phyloP scores from a whole-genome alignment of 2,888 invertebrate species.

The Imbricaverruca yamaguchii region DNA sequence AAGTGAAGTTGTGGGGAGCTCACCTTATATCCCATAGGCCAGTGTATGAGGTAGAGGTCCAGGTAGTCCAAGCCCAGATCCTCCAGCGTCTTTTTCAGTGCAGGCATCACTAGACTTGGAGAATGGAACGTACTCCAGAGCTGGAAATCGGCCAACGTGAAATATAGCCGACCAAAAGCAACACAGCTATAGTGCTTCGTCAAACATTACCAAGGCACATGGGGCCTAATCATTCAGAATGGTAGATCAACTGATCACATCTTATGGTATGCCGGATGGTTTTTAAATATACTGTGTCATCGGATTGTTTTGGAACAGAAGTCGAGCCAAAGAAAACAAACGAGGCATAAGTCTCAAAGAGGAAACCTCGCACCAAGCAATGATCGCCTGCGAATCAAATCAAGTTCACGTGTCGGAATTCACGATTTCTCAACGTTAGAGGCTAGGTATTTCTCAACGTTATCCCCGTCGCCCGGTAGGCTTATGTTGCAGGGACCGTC shows the following conservation, averaged over 20 bases:
- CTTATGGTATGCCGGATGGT: not conserved
- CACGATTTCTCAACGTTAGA: no score
- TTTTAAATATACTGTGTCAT: not conserved
- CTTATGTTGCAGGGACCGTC: no score
- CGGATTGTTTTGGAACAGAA: not conserved
- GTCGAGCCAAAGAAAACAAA: no score
- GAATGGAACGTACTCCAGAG: conserved; percentile 85
- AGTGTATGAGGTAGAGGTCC: conserved; percentile 84
- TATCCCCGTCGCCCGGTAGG: no score
- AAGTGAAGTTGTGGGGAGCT: not conserved
- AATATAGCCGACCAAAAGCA: not conserved
- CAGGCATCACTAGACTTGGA: conserved; percentile 63
- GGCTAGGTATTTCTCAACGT: no score
- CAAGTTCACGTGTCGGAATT: no score
- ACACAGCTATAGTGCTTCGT: not conserved
- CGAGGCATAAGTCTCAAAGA: no score
- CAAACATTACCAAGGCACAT: not conserved
- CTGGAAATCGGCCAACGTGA: conserved; percentile 41
- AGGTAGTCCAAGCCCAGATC: conserved; percentile 68
- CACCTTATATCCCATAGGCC: conserved; percentile 79
- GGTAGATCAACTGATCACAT: not conserved
- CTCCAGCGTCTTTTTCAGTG: conserved; percentile 58
- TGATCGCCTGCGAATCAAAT: no score
- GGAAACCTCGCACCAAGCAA: no score
- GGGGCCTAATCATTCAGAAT: not conserved